Evolutionary conservation across 2,113 vertebrate species (phyloP).

Genomic region (Chionomys nivalis): DNA sequence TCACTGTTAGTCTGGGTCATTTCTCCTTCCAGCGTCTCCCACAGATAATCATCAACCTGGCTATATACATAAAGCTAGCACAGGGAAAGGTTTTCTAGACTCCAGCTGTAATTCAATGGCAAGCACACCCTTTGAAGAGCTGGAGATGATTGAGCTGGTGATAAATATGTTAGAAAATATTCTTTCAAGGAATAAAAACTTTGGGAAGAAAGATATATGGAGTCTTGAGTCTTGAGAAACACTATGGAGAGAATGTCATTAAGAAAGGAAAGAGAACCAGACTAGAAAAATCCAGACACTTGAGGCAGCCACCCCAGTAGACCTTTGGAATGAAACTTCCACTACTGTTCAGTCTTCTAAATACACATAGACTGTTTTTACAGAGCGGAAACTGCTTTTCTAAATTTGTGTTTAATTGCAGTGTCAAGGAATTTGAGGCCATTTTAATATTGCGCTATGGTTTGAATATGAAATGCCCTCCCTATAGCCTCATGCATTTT

Average conservation of each 20-base stretch:
- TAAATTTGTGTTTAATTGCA: slow-evolving; percentile 2
- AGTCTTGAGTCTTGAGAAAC: background rate
- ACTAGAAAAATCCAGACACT: background rate
- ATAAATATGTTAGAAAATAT: background rate
- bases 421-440: background rate
- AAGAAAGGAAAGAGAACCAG: background rate
- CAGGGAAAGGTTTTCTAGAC: background rate
- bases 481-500: background rate
- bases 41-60: background rate
- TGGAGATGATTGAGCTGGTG: background rate
- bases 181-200: background rate
- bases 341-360: background rate
- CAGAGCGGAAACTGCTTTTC: background rate
- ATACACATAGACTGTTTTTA: background rate
- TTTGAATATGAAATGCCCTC: background rate
- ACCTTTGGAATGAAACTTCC: background rate
- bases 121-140: background rate
- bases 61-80: background rate
- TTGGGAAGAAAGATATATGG: background rate
- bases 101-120: background rate
- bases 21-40: background rate
- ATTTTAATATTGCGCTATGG: background rate
- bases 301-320: background rate
- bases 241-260: background rate
- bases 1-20: background rate